These are phyloP conservation scores for Venusia cambrica DNA, from an alignment of 2,888 invertebrate species.

Conservation along the genomic window DNA sequence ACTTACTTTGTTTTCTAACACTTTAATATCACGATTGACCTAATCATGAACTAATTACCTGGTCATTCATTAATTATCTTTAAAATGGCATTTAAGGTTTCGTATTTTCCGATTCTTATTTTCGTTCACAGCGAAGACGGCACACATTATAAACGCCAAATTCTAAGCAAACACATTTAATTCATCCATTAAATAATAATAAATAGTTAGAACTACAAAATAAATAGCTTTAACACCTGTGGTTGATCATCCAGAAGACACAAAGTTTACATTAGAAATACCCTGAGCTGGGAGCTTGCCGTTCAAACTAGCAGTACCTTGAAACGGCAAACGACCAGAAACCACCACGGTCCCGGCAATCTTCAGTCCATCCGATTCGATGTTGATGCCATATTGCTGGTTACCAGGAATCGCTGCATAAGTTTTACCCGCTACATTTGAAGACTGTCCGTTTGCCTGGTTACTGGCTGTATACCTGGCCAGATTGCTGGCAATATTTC, in stretches of 20 bases:
- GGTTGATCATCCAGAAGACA: slow-evolving; percentile 26
- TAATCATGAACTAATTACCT: no score
- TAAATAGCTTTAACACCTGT: no score
- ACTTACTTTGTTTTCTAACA: no score
- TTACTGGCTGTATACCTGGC: slow-evolving; percentile 3
- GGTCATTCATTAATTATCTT: no score
- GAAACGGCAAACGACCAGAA: slow-evolving; percentile 53
- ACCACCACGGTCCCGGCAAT: slow-evolving; percentile 53
- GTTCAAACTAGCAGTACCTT: slow-evolving; percentile 47
- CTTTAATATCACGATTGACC: no score
- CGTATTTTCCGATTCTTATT: no score
- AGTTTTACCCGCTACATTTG: slow-evolving; percentile 3
- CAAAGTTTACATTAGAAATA: slow-evolving; percentile 44
- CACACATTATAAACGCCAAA: no score
- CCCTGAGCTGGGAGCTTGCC: slow-evolving; percentile 54
- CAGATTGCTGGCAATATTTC: slow-evolving; percentile 9
- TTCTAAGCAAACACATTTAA: no score
- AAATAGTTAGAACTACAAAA: no score
- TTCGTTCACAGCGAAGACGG: no score
- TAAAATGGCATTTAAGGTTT: no score
- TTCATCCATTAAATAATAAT: no score
- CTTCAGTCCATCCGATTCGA: slow-evolving; percentile 51
- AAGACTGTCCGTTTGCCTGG: neutral
- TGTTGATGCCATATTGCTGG: slow-evolving; percentile 43
- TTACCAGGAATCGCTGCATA: neutral